A percentile compares a stretch with the other conserved stretches of the same genome.
phyloP scores from a whole-genome alignment of 1,140 invertebrate species.

The Drosophila tropicalis region DNA sequence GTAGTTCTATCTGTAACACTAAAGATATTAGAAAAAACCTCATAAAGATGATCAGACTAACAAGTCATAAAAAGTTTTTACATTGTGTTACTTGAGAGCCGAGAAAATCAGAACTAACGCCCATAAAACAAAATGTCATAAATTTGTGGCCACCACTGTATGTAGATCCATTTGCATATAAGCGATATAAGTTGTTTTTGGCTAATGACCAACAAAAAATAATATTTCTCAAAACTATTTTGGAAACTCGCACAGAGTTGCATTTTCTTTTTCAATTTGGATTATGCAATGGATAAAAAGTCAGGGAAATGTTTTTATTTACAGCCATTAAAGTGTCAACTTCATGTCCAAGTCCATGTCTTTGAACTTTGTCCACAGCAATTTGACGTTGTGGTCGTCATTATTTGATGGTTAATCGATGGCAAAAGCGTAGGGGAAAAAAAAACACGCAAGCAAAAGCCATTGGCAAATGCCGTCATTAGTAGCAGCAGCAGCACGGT shows the following conservation, averaged over 20 bases:
- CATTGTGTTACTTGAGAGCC: too few species aligned
- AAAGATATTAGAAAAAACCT: too few species aligned
- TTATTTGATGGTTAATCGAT: conserved; percentile 46
- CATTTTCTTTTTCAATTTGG: background rate
- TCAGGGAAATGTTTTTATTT: background rate
- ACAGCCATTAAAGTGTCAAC: conserved; percentile 31
- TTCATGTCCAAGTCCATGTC: conserved; percentile 13
- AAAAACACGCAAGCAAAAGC: conserved; percentile 2
- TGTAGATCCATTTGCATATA: conserved; percentile 34
- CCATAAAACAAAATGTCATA: too few species aligned
- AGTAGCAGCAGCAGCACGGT: background rate
- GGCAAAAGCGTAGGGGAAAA: too few species aligned
- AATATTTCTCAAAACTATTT: conserved; percentile 38
- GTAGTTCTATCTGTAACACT: too few species aligned
- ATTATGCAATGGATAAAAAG: conserved; percentile 2
- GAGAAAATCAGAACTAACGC: too few species aligned
- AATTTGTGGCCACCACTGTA: background rate
- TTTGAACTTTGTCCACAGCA: conserved; percentile 35
- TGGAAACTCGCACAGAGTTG: background rate
- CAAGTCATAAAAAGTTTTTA: too few species aligned
- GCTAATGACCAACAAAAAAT: conserved; percentile 57
- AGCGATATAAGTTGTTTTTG: conserved; percentile 43
- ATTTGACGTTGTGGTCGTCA: conserved; percentile 23
- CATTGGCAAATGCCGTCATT: conserved; percentile 24
- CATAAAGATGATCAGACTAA: background rate